Base-by-base conservation (phyloP, 2,888 invertebrate genomes). In the Thumatha senex region DNA sequence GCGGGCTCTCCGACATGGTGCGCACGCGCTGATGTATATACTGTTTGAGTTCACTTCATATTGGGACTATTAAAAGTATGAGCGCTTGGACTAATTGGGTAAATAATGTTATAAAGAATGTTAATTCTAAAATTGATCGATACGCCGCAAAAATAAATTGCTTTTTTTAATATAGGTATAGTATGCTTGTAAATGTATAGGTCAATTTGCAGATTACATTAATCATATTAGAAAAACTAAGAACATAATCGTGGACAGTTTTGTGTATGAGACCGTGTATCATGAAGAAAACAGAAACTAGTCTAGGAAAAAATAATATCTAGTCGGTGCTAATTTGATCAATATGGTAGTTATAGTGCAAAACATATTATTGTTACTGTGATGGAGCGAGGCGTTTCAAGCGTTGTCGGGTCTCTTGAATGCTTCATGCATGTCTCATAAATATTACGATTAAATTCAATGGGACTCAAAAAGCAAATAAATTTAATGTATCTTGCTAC, bases 1-100 rank as follows among this genome's bases (percentile, higher is more conserved):
- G 84, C 0, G 89, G 89, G 36, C 84, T 84, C 69, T 89, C 90
- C 54, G 89, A 80, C 77, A 84, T 75, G 1, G 85, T 89, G 14
- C 87, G 86, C 7, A 84, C 84, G 14, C 89, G 84, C 85, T 90
- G 73, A 58, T 58, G 63, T 50, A 63, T 55, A 63, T 64, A 63
- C 64, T 58, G 46, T 56, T 56, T 53, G 43, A 58, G 51, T 47
- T 47, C 8, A 15, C 41, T 46, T 40, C 34, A 14, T 15, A 38
- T 36, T 30, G 34, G 15, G n/a, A 1, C 14, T 11, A 0, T 10
- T 13, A 41, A 12, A 18, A 36, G 18, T 24, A 2, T 24, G n/a
- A n/a, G n/a, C n/a, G n/a, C n/a, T 24, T 24, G 3, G 5, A 24
- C 18, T 24, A 24, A 5, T 24, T 24, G 18, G 18, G 18, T 24